Evolutionary conservation across 2,888 invertebrate species (phyloP).

Genomic region (Trachelus iudaicus): DNA sequence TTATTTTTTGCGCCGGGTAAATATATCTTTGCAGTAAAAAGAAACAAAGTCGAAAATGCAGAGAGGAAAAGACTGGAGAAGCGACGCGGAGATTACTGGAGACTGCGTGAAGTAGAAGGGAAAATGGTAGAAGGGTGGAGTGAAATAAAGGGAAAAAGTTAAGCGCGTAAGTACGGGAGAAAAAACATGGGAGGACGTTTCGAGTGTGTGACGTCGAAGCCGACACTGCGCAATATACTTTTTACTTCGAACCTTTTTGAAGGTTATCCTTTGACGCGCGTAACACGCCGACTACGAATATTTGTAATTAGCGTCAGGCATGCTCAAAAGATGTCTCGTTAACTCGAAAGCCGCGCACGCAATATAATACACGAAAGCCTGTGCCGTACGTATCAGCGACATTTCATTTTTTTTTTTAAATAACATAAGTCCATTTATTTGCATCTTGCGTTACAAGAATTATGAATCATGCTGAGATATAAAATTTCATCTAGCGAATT

Average conservation of each 20-base stretch:
- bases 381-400: background rate
- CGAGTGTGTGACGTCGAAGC: background rate
- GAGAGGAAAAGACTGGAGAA: background rate
- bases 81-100: conserved; percentile 1
- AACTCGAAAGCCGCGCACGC: background rate
- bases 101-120: background rate
- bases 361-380: background rate
- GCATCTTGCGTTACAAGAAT: too few relatives aligned
- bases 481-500: too few relatives aligned
- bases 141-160: conserved; percentile 1
- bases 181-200: background rate
- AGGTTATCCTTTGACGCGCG: background rate
- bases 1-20: background rate
- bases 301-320: background rate
- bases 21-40: background rate
- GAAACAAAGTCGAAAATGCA: background rate
- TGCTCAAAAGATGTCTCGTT: background rate
- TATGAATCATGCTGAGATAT: too few relatives aligned
- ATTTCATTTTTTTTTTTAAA: background rate
- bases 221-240: background rate
- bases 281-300: background rate
- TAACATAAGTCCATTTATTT: background rate
- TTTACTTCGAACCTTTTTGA: background rate
- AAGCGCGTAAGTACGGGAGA: conserved; percentile 3
- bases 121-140: conserved; percentile 2